Evolutionary conservation across 92 coral and sea anemone species (phyloP).

Genomic region (Blastomussa wellsi): DNA sequence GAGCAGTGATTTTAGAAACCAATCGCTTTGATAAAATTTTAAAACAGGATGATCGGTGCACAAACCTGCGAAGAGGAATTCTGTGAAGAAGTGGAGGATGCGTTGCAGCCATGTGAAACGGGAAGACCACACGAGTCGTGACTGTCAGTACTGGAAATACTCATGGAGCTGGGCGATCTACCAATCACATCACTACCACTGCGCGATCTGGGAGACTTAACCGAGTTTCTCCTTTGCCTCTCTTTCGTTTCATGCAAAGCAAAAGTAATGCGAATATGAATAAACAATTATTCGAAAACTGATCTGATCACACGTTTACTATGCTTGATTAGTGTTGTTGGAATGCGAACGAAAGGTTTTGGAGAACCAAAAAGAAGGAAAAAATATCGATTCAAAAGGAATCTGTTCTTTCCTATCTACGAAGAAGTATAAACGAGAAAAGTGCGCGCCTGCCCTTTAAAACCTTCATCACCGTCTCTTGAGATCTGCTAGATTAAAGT

Average conservation of each 20-base stretch:
- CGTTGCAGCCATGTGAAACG: constrained; percentile 37
- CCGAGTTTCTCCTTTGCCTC: constrained; percentile 58
- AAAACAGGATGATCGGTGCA: neutral
- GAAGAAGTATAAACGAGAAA: too few relatives aligned
- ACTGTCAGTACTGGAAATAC: constrained; percentile 81
- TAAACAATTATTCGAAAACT: neutral
- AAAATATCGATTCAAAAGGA: too few relatives aligned
- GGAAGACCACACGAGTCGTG: constrained; percentile 59
- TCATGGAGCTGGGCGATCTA: constrained; percentile 80
- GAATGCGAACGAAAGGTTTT: neutral
- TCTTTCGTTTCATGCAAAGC: constrained; percentile 3
- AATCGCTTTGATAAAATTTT: too few relatives aligned
- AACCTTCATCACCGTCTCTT: too few relatives aligned
- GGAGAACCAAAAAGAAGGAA: neutral
- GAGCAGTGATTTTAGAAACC: too few relatives aligned
- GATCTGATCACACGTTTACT: neutral
- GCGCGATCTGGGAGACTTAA: constrained; percentile 49
- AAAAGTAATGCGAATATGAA: neutral
- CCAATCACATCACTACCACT: constrained; percentile 62
- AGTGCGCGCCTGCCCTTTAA: too few relatives aligned
- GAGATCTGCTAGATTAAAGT: too few relatives aligned
- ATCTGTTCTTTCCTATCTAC: too few relatives aligned
- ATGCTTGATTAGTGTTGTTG: neutral
- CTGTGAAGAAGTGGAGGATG: constrained; percentile 37
- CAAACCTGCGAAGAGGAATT: constrained; percentile 31